phyloP scores from a whole-genome alignment of 1,140 invertebrate genomes.

The Zaprionus africanus region DNA sequence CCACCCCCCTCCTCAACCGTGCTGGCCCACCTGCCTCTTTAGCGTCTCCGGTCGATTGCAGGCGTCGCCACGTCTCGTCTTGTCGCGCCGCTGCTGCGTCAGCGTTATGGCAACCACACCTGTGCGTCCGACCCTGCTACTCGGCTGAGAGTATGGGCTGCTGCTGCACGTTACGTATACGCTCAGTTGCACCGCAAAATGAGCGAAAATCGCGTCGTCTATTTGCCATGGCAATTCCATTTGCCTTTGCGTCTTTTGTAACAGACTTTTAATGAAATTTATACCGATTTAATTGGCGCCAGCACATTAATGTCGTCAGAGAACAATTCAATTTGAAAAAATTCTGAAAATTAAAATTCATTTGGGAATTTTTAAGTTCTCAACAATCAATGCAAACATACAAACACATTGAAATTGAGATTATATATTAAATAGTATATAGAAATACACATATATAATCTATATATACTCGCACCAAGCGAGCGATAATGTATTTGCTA shows the following conservation, averaged over 20 bases:
- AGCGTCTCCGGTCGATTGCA: conserved; percentile 40
- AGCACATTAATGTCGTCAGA: neutral
- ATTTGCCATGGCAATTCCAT: conserved; percentile 71
- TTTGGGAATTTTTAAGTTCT: too few species aligned
- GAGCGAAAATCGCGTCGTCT: conserved; percentile 68
- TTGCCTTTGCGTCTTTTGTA: conserved; percentile 52
- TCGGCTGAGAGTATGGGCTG: too few species aligned
- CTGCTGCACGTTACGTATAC: conserved; percentile 71
- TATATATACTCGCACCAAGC: neutral
- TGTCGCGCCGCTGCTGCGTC: conserved; percentile 58
- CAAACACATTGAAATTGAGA: too few species aligned
- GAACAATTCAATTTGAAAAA: neutral
- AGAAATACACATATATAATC: neutral
- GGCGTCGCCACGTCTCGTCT: conserved; percentile 51
- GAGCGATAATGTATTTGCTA: neutral
- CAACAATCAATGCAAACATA: too few species aligned
- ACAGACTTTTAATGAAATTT: conserved; percentile 70
- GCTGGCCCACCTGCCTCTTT: neutral
- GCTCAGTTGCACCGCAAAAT: conserved; percentile 81
- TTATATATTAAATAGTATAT: neutral
- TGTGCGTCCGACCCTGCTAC: conserved; percentile 32
- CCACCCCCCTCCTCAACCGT: too few species aligned
- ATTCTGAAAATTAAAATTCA: too few species aligned
- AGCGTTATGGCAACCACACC: conserved; percentile 77
- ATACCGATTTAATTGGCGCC: conserved; percentile 71